phyloP scores from a whole-genome alignment of 2,797 vertebrate species.

The Cossypha heuglini region DNA sequence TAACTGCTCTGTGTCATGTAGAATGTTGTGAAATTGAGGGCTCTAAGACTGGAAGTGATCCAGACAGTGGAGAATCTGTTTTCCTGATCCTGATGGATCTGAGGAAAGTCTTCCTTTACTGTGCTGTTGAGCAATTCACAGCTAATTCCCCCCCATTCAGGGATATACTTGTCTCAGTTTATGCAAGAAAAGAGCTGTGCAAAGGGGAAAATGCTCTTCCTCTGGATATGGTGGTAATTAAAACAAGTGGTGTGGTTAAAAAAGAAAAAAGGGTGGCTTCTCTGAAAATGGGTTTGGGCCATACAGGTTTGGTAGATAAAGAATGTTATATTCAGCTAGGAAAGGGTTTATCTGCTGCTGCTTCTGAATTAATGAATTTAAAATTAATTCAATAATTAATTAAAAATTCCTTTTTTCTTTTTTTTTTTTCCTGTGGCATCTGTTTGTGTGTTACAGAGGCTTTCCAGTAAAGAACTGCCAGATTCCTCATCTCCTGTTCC shows the following conservation, averaged over 20 bases:
- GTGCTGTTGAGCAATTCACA: neutral
- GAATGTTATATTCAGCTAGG: neutral
- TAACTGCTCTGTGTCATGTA: neutral
- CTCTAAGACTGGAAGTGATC: neutral
- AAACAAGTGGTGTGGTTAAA: neutral
- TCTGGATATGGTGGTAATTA: neutral
- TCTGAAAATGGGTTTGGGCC: neutral
- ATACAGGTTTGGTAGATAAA: neutral
- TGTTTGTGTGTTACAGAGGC: slow-evolving; percentile 79
- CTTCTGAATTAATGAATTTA: neutral
- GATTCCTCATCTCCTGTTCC: slow-evolving; percentile 94
- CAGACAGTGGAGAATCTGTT: neutral
- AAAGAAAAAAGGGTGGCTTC: neutral
- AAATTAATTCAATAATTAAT: neutral
- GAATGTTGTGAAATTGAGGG: neutral
- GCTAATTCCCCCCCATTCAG: neutral
- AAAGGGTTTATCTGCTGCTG: neutral
- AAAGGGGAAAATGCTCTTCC: neutral
- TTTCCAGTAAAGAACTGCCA: slow-evolving; percentile 95
- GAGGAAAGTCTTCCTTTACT: neutral
- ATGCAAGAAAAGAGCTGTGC: neutral
- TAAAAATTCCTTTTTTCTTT: neutral
- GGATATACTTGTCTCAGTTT: neutral
- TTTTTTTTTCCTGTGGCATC: neutral
- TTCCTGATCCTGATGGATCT: neutral